These are phyloP conservation scores for Acanthococcus lagerstroemiae DNA, from an alignment of 2,888 invertebrate species.

Conservation along the genomic window DNA sequence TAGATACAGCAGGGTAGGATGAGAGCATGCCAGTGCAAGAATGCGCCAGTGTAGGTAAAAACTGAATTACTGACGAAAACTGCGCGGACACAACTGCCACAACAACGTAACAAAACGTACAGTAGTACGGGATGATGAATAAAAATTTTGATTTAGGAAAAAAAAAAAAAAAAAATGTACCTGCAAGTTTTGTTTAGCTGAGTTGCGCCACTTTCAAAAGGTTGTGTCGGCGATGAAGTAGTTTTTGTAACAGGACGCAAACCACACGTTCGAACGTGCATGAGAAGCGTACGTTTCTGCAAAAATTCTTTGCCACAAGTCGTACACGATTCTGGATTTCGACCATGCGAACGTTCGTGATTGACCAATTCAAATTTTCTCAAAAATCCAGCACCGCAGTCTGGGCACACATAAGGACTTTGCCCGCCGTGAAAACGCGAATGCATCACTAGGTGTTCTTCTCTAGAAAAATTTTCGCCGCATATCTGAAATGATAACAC, in stretches of 20 bases:
- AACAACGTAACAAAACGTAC: too few species aligned
- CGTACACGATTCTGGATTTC: slow-evolving; percentile 69
- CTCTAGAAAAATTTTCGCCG: slow-evolving; percentile 81
- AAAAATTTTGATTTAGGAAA: not conserved
- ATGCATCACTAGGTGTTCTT: slow-evolving; percentile 65
- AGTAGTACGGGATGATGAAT: not conserved
- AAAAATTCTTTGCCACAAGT: slow-evolving; percentile 76
- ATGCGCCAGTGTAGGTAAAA: too few species aligned
- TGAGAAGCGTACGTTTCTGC: slow-evolving; percentile 68
- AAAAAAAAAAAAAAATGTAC: slow-evolving; percentile 26
- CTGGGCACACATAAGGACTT: slow-evolving; percentile 86
- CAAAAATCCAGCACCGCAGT: slow-evolving; percentile 77
- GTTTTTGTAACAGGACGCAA: slow-evolving; percentile 29
- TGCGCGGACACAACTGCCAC: too few species aligned
- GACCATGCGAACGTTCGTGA: slow-evolving; percentile 69
- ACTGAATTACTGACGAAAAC: too few species aligned
- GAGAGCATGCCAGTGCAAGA: too few species aligned
- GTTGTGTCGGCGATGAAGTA: slow-evolving; percentile 32
- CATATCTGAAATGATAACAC: slow-evolving; percentile 54
- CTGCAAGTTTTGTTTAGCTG: slow-evolving; percentile 36
- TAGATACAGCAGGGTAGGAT: too few species aligned
- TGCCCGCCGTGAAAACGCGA: slow-evolving; percentile 80
- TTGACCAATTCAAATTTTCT: slow-evolving; percentile 77
- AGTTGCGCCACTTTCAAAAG: slow-evolving; percentile 3
- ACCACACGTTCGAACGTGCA: slow-evolving; percentile 46